Percentiles rank a stretch among this genome's conserved stretches.
These are phyloP conservation scores for Orthosia gracilis DNA, from an alignment of 2,888 invertebrate species.

Conservation along the genomic window DNA sequence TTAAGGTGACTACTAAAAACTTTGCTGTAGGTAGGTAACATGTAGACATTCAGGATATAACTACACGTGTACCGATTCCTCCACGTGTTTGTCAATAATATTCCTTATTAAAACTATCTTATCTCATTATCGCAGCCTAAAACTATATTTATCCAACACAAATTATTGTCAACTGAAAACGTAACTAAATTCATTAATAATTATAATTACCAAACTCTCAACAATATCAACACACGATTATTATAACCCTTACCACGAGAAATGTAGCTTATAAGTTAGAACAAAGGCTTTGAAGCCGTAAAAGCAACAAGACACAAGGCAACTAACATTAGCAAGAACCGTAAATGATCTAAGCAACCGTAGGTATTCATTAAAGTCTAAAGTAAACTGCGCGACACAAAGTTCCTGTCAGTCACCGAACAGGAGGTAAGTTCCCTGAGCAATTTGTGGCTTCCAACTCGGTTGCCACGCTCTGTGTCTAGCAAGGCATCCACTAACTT, in stretches of 20 bases:
- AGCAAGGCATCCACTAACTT: conserved; percentile 63
- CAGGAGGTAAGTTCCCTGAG: conserved; percentile 71
- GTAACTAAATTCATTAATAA: conserved; percentile 2
- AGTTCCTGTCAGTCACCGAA: conserved; percentile 80
- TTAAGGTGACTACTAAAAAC: background rate
- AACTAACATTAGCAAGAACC: conserved; percentile 47
- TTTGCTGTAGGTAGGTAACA: background rate
- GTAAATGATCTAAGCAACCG: conserved; percentile 64
- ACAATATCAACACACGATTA: conserved; percentile 14
- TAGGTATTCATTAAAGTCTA: conserved; percentile 76
- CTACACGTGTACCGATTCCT: background rate
- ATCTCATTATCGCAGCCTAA: background rate
- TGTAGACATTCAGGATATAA: background rate
- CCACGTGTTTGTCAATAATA: background rate
- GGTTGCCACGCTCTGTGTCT: conserved; percentile 64
- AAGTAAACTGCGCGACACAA: conserved; percentile 76
- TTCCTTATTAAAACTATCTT: background rate
- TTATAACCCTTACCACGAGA: conserved; percentile 11
- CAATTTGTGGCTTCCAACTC: conserved; percentile 71
- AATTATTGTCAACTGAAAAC: conserved; percentile 5
- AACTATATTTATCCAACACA: background rate
- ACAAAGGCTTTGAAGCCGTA: conserved; percentile 36
- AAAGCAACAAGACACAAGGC: conserved; percentile 21
- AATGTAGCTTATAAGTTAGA: conserved; percentile 18
- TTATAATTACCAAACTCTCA: conserved; percentile 20